A percentile compares a stretch with the other conserved stretches of the same genome.
phyloP scores from a whole-genome alignment of 1,140 invertebrate genomes.

The Ganaspis sp. region DNA sequence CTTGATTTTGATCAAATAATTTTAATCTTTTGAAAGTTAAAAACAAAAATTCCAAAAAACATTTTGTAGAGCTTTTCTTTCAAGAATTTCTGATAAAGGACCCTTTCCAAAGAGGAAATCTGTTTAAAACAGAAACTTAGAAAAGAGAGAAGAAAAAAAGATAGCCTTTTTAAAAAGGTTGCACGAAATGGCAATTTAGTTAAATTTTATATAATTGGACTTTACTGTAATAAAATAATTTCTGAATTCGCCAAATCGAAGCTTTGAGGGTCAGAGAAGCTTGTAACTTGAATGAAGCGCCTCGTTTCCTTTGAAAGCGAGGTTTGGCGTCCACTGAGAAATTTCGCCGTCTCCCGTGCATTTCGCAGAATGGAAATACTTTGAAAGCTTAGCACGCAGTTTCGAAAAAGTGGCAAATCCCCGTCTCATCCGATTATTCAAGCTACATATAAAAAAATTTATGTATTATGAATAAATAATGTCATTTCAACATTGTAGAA shows the following conservation, averaged over 20 bases:
- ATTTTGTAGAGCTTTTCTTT: too few relatives aligned
- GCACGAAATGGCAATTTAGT: neutral
- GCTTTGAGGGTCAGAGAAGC: neutral
- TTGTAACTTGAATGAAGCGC: neutral
- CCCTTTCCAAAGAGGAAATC: too few relatives aligned
- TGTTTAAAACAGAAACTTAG: too few relatives aligned
- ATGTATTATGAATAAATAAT: conserved; percentile 1
- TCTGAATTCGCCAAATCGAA: neutral
- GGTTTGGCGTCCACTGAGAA: conserved; percentile 17
- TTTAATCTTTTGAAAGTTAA: too few relatives aligned
- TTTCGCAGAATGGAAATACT: neutral
- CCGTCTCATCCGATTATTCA: conserved; percentile 8
- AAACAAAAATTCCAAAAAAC: too few relatives aligned
- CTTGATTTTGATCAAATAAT: too few relatives aligned
- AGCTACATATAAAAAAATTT: conserved; percentile 18
- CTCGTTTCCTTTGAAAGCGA: neutral
- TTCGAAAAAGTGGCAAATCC: conserved; percentile 14
- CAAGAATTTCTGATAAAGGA: too few relatives aligned
- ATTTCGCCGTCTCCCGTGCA: conserved; percentile 24
- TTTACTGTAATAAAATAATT: neutral
- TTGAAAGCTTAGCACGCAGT: neutral
- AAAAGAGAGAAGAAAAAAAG: neutral
- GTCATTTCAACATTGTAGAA: conserved; percentile 23
- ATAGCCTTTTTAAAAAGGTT: neutral
- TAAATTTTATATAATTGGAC: neutral